Base-by-base conservation (phyloP, 2,113 vertebrate genomes). In the Elephantulus edwardii region DNA sequence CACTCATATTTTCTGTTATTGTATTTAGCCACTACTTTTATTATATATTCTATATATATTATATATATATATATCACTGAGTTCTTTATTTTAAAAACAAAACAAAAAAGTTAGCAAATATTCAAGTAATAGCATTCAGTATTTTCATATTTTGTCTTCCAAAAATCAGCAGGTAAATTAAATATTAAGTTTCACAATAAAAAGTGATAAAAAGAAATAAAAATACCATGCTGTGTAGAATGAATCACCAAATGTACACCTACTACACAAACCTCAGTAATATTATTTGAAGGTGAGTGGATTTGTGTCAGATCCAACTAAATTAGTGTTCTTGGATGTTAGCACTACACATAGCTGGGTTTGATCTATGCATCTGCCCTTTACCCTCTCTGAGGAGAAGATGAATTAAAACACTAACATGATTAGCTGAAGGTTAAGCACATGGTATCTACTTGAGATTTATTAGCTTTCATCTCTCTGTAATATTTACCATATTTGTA, bases 81-180 rank as follows among this genome's bases (percentile, higher is more conserved):
- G 12, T 74, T 68, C 38, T 93, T n/a, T n/a, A n/a, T n/a, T 81
- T 75, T 33, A 75, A 44, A 75, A 83, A 35, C n/a, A 77, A 62
- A 38, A 66, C 54, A 56, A 20, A 8, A 50, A 81, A 87, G 78
- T 46, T 28, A 66, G 72, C 91, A 80, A 83, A 30, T 80, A 54
- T 35, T 72, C 74, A 46, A 83, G 90, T n/a, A 80, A 60, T 54
- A 54, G 30, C 33, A 8, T 50, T 44, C 33, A 54, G 0, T 78
- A 22, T 79, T 88, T 89, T 83, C 68, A 86, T 20, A 19, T n/a
- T 66, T 94, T 79, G 2, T 81, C 35, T 91, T 79, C 50, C 78
- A 38, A 88, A 89, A 88, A 82, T 40, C 50, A 94, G 35, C 40
- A 91, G 48, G 24, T 75, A 72, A 74, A 83, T 93, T 77, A 83